Evolutionary conservation across 64 coral and sea anemone genomes (phyloP), one percentile per base, ranked within the genome.

Genomic region (Porites australiensis): DNA sequence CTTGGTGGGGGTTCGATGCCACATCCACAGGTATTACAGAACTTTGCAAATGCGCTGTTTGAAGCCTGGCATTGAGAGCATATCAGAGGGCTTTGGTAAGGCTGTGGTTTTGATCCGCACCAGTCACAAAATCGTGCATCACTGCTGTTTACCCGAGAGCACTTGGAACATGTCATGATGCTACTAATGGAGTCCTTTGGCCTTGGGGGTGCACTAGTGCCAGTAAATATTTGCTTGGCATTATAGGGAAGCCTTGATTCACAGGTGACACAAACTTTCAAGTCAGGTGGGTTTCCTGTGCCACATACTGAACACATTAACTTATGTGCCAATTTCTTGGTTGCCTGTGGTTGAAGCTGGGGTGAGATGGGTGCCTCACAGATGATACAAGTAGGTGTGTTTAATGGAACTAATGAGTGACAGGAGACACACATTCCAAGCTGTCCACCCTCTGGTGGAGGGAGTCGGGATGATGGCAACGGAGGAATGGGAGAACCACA

Each of bases 121-220:
- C 98, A 99, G 63, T 99, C 98, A 82, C 98, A 99, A 84, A 96
- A 99, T 2, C 94, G 75, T 54, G 98, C 98, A 83, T 99, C 98
- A 44, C 91, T 88, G 66, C 98, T 99, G 53, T 99, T 99, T 58
- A 99, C 88, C 0, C 98, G 95, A 58, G 89, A 92, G 19, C 98
- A 99, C 86, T 99, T 96, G 44, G 94, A 96, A 79, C 98, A 99
- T 8, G 94, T 94, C 51, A 99, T 96, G 65, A 91, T 82, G 70
- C 92, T 88, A 15, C 92, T 93, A 10, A 67, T 51, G 15, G 93
- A 88, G 7, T 91, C 92, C 78, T 93, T 94, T 12, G 94, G 98
- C 37, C 96, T 62, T 18, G 98, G 98, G 65, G 98, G 91, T 49
- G 94, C 98, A 94, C 92, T 98, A 55, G 70, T 59, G 9, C 87